These are phyloP conservation scores for Zeugodacus cucurbitae DNA, from an alignment of 1,140 invertebrate species.

Conservation along the genomic window DNA sequence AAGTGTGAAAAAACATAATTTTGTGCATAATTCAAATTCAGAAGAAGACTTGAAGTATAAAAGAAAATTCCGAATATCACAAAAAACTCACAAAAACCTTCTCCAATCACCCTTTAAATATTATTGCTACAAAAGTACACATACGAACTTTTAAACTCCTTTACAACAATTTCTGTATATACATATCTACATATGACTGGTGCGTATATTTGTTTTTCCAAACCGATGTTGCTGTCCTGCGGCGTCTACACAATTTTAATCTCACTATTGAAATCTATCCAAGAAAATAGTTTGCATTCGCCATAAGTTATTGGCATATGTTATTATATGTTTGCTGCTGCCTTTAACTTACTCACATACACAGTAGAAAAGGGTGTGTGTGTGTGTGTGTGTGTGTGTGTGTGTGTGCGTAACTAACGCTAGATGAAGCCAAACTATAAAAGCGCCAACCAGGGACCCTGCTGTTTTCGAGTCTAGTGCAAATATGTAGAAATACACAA, in stretches of 20 bases:
- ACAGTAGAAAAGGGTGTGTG: background rate
- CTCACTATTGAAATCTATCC: constrained; percentile 39
- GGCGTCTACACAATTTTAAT: constrained; percentile 36
- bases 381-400: background rate
- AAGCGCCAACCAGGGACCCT: background rate
- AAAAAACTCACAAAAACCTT: background rate
- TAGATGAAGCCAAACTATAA: background rate
- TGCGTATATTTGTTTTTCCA: background rate
- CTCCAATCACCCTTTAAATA: background rate
- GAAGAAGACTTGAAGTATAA: no score
- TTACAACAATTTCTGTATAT: background rate
- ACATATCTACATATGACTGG: background rate
- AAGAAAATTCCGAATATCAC: background rate
- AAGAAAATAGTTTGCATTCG: constrained; percentile 35
- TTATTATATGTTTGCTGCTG: constrained; percentile 6
- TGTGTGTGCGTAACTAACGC: background rate
- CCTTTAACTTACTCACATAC: background rate
- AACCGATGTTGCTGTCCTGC: constrained; percentile 8
- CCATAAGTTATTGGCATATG: constrained; percentile 38
- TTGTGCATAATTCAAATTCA: no score
- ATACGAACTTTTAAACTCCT: background rate
- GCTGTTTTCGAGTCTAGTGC: background rate
- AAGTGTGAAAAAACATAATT: background rate
- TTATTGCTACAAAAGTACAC: background rate
- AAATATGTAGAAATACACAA: background rate